Conservation (phyloP, 2,888 invertebrate genomes). For the Liopterus haemorrhoidalis region DNA sequence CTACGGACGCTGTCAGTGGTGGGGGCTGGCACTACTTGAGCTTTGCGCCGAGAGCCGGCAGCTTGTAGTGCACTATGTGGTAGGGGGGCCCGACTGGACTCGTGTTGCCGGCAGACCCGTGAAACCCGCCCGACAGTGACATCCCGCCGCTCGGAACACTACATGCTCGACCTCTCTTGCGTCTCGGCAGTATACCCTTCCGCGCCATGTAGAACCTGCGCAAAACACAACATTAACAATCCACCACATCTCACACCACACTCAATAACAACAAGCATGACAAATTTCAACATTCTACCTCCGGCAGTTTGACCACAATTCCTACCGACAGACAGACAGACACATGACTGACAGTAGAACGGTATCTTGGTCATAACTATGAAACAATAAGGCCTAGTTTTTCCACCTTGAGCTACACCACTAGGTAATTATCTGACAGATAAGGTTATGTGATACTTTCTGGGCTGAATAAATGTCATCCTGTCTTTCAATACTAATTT, state of each 20-base stretch:
- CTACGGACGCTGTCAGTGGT: too few species aligned
- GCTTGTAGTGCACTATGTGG: slow-evolving; percentile 71
- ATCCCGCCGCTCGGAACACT: slow-evolving; percentile 47
- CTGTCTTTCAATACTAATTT: too few species aligned
- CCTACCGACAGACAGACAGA: not conserved
- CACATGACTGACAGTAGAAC: too few species aligned
- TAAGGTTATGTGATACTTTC: too few species aligned
- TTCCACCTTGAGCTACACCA: too few species aligned
- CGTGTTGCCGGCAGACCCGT: slow-evolving; percentile 45
- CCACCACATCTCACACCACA: slow-evolving; percentile 4
- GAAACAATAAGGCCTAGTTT: too few species aligned
- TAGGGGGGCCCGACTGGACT: slow-evolving; percentile 68
- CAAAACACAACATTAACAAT: slow-evolving; percentile 29
- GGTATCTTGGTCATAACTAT: too few species aligned
- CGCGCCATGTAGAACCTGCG: slow-evolving; percentile 77
- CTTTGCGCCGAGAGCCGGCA: slow-evolving; percentile 57
- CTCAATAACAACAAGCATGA: not conserved
- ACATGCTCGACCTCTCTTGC: slow-evolving; percentile 64
- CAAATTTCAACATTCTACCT: too few species aligned
- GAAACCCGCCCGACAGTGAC: slow-evolving; percentile 35
- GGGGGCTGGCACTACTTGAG: slow-evolving; percentile 46
- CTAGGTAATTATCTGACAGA: too few species aligned
- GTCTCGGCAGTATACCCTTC: slow-evolving; percentile 72
- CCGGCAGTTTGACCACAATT: not conserved
- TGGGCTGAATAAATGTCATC: too few species aligned